Percentiles rank a stretch among this genome's conserved stretches.
phyloP scores from a whole-genome alignment of 2,888 invertebrate genomes.

The Meiosimyza platycephala region DNA sequence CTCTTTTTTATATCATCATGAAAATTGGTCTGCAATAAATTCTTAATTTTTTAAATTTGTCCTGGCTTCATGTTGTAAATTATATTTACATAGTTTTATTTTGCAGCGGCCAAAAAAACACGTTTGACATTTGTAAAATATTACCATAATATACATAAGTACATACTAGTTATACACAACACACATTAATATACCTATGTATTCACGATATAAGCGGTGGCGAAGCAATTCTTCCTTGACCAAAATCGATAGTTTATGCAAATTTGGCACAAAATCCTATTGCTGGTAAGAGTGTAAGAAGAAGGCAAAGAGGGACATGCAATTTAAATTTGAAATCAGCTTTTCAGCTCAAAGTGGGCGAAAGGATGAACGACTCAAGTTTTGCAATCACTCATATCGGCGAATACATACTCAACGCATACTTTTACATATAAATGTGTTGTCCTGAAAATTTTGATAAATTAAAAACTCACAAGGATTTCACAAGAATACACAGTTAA shows the following conservation, averaged over 20 bases:
- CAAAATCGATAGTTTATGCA: slow-evolving; percentile 26
- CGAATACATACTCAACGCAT: neutral
- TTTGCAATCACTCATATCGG: neutral
- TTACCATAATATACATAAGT: too few relatives aligned
- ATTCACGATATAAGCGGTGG: neutral
- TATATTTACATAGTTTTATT: too few relatives aligned
- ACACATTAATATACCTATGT: too few relatives aligned
- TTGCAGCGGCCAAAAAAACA: too few relatives aligned
- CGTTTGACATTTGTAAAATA: too few relatives aligned
- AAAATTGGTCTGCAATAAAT: too few relatives aligned
- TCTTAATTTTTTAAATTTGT: too few relatives aligned
- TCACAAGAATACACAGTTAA: slow-evolving; percentile 1
- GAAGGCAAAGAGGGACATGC: neutral
- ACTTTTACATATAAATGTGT: neutral
- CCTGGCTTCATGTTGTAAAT: too few relatives aligned
- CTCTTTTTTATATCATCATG: too few relatives aligned
- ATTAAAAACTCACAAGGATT: slow-evolving; percentile 34
- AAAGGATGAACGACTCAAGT: neutral
- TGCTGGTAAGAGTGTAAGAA: too few relatives aligned
- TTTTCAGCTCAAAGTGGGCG: slow-evolving; percentile 5
- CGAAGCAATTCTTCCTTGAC: slow-evolving; percentile 5
- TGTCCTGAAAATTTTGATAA: slow-evolving; percentile 32
- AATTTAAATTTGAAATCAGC: slow-evolving; percentile 19
- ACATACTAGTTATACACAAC: too few relatives aligned
- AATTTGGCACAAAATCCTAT: neutral